Evolutionary conservation across 1,140 invertebrate genomes (phyloP).

Genomic region (Trichonephila clavata): DNA sequence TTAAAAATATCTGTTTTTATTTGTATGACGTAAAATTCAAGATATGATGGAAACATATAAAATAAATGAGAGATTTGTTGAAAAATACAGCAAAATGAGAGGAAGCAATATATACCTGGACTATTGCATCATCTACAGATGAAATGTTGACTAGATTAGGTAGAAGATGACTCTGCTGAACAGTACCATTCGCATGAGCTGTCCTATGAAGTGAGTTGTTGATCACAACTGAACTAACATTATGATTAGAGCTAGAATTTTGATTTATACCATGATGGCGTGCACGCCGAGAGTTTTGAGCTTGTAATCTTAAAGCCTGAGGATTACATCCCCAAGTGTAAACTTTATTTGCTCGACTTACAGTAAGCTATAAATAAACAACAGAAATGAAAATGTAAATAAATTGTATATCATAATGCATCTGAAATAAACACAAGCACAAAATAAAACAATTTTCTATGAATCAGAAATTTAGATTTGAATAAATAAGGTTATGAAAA

Average conservation of each 20-base stretch:
- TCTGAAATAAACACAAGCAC: no score
- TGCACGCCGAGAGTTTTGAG: constrained; percentile 85
- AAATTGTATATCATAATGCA: no score
- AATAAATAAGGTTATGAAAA: no score
- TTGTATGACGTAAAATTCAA: no score
- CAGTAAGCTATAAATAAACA: constrained; percentile 84
- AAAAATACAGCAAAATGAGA: neutral
- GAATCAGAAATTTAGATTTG: no score
- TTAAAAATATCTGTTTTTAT: no score
- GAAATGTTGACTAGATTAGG: constrained; percentile 73
- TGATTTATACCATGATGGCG: constrained; percentile 80
- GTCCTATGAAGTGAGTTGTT: constrained; percentile 12
- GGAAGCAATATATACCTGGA: constrained; percentile 29
- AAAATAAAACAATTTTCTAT: no score
- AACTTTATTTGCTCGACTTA: constrained; percentile 86
- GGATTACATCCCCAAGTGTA: constrained; percentile 91
- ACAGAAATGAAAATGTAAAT: neutral
- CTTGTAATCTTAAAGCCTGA: constrained; percentile 86
- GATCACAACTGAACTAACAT: neutral
- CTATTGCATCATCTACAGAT: constrained; percentile 28
- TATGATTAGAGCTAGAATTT: constrained; percentile 47
- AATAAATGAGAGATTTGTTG: neutral
- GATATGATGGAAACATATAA: no score
- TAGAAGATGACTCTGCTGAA: constrained; percentile 75
- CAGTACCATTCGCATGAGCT: neutral